Percentiles rank a stretch among this genome's conserved stretches.
phyloP scores from a whole-genome alignment of 2,113 vertebrate genomes.

The Hymenochirus boettgeri region DNA sequence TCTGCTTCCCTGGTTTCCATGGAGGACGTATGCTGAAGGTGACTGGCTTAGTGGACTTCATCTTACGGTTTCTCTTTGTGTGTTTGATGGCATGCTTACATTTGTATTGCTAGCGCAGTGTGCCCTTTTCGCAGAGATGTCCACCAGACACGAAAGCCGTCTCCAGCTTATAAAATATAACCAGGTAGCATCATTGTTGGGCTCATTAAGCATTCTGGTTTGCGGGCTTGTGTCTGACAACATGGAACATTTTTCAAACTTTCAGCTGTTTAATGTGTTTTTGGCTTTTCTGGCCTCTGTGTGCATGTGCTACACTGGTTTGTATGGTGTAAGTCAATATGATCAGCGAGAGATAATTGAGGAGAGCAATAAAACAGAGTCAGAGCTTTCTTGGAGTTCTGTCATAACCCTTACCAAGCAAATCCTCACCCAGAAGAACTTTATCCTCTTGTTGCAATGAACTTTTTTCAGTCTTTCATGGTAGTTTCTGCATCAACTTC shows the following conservation, averaged over 20 bases:
- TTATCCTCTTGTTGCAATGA: slow-evolving; percentile 79
- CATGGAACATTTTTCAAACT: slow-evolving; percentile 72
- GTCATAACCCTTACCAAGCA: slow-evolving; percentile 65
- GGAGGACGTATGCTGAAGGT: slow-evolving; percentile 66
- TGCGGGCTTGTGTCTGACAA: slow-evolving; percentile 76
- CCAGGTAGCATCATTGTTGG: slow-evolving; percentile 72
- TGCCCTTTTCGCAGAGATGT: slow-evolving; percentile 76
- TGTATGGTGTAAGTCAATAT: slow-evolving; percentile 63
- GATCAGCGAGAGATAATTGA: slow-evolving; percentile 44
- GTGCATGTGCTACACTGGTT: slow-evolving; percentile 76
- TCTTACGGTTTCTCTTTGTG: slow-evolving; percentile 68
- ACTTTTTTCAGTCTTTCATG: slow-evolving; percentile 86
- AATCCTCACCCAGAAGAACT: slow-evolving; percentile 76
- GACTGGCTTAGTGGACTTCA: slow-evolving; percentile 83
- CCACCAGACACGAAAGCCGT: slow-evolving; percentile 59
- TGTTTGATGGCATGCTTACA: slow-evolving; percentile 73
- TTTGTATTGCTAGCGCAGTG: slow-evolving; percentile 82
- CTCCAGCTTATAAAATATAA: slow-evolving; percentile 75
- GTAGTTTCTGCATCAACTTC: slow-evolving; percentile 84
- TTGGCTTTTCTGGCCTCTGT: slow-evolving; percentile 61
- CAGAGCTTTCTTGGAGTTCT: slow-evolving; percentile 56
- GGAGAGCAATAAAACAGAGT: slow-evolving; percentile 18
- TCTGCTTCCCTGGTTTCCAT: slow-evolving; percentile 89
- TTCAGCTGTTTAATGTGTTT: slow-evolving; percentile 65
- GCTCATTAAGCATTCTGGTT: slow-evolving; percentile 76